Evolutionary conservation across 1,140 invertebrate genomes (phyloP), one percentile per base, ranked within the genome.

Genomic region (Drosophila sucinea): DNA sequence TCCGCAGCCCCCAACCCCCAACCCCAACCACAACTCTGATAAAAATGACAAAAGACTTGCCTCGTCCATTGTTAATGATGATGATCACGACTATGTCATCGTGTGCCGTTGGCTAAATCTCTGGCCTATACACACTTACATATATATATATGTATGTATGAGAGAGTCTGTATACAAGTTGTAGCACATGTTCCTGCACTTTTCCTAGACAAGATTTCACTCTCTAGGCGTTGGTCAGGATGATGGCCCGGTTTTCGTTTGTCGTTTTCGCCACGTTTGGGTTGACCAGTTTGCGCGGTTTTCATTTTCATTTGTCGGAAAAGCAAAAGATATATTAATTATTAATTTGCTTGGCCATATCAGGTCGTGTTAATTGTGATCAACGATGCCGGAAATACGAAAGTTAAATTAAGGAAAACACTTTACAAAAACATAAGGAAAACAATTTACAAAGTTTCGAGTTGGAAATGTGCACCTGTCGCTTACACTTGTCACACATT

Each of bases 291-390:
- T 85, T 81, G 23, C 32, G 35, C 25, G 10, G 23, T 51, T 51
- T 85, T 85, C 81, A 60, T 70, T 85, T 83, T 84, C 77, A 67
- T 81, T 72, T 85, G 60, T 73, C 82, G 82, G 82, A 85, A 85
- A 86, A 79, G 61, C 67, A 84, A 55, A 29, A 66, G 56, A 67
- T 61, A 65, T 29, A 81, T 82, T 68, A 79, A 79, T 71, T 82
- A 72, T 71, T 83, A 79, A 83, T 83, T 71, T 82, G 60, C 17
- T 32, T 65, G 47, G 41, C 51, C 69, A 72, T 56, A 63, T 32
- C 25, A 66, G 63, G 57, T 10, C 56, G 10, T 57, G 8, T 38
- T 56, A 68, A 77, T 77, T 63, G 67, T 35, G 67, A 69, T 47
- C 74, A 57, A 56, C 17, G 10, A 35, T 60, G 41, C 40, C 51